phyloP scores from a whole-genome alignment of 2,888 invertebrate species.

The Artemia sinica region DNA sequence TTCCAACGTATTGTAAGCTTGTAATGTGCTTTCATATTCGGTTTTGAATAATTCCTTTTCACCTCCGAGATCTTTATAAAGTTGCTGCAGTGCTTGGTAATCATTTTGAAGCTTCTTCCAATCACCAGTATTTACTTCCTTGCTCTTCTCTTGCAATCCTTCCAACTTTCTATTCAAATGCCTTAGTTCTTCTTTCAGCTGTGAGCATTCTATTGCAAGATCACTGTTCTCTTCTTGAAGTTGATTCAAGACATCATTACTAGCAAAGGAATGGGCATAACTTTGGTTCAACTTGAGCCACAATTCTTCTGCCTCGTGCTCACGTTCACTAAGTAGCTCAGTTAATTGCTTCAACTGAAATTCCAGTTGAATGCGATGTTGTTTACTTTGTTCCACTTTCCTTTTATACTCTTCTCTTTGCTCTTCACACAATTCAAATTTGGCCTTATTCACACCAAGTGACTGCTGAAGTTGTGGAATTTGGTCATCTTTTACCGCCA shows the following conservation, averaged over 20 bases:
- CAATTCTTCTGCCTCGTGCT: background rate
- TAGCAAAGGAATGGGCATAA: background rate
- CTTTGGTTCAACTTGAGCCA: background rate
- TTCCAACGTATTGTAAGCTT: too few relatives aligned
- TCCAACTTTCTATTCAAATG: background rate
- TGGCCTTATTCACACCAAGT: background rate
- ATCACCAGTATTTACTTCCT: background rate
- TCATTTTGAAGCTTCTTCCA: background rate
- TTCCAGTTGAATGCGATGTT: background rate
- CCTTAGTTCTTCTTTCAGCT: background rate
- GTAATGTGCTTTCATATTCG: too few relatives aligned
- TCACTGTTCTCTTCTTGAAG: constrained; percentile 3
- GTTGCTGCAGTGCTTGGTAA: background rate
- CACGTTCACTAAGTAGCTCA: background rate
- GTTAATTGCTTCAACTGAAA: background rate
- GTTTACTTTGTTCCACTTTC: background rate
- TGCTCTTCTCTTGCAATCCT: background rate
- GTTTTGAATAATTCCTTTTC: too few relatives aligned
- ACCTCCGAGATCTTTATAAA: background rate
- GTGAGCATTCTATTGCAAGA: background rate
- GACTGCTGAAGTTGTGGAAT: background rate
- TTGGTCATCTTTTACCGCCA: background rate
- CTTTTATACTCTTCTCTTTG: background rate
- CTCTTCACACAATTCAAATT: background rate
- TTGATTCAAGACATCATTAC: background rate